phyloP scores from a whole-genome alignment of 1,140 invertebrate genomes.

The Eulimnadia texana region DNA sequence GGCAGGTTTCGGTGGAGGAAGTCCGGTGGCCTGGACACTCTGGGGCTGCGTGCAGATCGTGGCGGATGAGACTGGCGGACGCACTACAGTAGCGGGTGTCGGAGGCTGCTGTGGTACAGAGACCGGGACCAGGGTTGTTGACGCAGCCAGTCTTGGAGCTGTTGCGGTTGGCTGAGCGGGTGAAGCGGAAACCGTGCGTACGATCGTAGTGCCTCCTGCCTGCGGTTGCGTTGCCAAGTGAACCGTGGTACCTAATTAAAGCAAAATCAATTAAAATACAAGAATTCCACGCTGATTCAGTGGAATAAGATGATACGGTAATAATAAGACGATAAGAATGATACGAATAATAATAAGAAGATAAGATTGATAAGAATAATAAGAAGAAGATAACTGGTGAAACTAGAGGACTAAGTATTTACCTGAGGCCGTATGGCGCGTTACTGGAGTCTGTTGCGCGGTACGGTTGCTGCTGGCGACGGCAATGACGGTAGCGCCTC shows the following conservation, averaged over 20 bases:
- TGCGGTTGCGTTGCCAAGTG: neutral
- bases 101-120: neutral
- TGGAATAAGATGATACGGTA: neutral
- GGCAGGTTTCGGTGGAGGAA: neutral
- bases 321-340: neutral
- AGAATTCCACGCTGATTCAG: neutral
- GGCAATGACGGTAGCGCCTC: slow-evolving; percentile 12
- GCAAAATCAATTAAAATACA: neutral
- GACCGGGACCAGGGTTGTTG: neutral
- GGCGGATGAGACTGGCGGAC: neutral
- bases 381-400: too few species aligned
- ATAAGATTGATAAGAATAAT: neutral
- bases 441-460: neutral
- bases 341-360: neutral
- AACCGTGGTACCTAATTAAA: neutral
- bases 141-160: neutral
- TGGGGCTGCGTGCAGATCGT: neutral
- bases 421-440: neutral
- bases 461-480: slow-evolving; percentile 5
- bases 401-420: neutral
- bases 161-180: neutral
- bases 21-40: neutral
- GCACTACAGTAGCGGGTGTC: neutral
- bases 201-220: neutral
- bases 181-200: slow-evolving; percentile 1